Conservation (phyloP, 2,113 vertebrate genomes). For the Regulus satrapa region DNA sequence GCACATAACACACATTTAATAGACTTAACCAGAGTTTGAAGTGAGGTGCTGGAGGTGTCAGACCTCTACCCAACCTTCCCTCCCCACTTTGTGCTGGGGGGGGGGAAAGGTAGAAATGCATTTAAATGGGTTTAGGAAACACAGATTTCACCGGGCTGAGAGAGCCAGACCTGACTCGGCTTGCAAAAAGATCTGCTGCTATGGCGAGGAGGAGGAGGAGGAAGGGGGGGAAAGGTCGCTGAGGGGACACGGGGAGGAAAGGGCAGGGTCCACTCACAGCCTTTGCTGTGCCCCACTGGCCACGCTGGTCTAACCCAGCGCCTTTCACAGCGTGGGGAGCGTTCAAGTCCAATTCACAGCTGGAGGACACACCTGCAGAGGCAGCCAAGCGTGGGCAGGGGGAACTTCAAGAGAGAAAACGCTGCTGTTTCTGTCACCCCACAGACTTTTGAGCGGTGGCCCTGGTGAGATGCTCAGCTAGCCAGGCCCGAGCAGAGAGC, state of each 20-base stretch:
- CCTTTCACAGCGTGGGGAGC: not conserved
- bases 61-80: not conserved
- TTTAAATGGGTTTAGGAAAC: not conserved
- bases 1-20: not conserved
- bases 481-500: not conserved
- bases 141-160: not conserved
- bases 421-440: not conserved
- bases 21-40: not conserved
- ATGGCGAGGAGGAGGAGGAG: not conserved
- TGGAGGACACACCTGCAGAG: constrained; percentile 43
- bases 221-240: not conserved
- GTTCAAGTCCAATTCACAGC: not conserved
- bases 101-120: fast-evolving
- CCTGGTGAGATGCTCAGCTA: not conserved
- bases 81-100: not conserved
- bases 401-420: not conserved
- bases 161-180: not conserved
- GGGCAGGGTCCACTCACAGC: not conserved
- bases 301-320: not conserved
- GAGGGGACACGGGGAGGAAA: not conserved
- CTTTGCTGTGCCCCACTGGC: not conserved
- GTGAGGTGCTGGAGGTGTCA: not conserved
- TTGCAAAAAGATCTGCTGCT: not conserved
- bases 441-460: not conserved
- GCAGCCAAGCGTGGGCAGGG: constrained; percentile 12